These are phyloP conservation scores for Gallirallus australis DNA, from an alignment of 2,797 vertebrate species.

Conservation along the genomic window DNA sequence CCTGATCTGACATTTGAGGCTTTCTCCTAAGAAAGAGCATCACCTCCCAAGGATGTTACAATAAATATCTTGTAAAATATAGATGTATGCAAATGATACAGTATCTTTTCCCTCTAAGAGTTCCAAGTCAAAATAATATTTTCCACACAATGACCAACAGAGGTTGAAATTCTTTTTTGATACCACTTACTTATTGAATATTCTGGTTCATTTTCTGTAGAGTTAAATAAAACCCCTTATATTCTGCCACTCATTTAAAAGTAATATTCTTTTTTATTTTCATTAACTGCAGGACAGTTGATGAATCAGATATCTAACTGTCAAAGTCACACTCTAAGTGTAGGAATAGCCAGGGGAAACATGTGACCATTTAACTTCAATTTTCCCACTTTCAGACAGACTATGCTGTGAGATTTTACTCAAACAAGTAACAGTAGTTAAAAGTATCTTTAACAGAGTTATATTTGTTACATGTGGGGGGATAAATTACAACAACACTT, in stretches of 20 bases:
- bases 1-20: not conserved
- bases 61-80: fast-evolving
- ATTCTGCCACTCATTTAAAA: not conserved
- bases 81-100: too few relatives aligned
- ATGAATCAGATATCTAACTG: not conserved
- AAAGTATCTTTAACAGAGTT: not conserved
- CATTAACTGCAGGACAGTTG: not conserved
- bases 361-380: not conserved
- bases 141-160: not conserved
- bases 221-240: not conserved
- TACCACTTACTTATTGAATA: not conserved
- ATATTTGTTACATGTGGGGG: not conserved
- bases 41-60: not conserved
- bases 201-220: not conserved
- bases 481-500: not conserved
- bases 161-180: not conserved
- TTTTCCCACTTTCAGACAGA: not conserved
- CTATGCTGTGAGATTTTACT: not conserved
- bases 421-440: not conserved
- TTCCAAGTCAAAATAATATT: not conserved
- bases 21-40: not conserved
- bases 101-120: not conserved
- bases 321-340: not conserved
- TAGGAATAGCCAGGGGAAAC: not conserved
- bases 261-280: not conserved